Evolutionary conservation across 2,888 invertebrate genomes (phyloP), one percentile per base, ranked within the genome.

Genomic region (Petrolisthes manimaculis): DNA sequence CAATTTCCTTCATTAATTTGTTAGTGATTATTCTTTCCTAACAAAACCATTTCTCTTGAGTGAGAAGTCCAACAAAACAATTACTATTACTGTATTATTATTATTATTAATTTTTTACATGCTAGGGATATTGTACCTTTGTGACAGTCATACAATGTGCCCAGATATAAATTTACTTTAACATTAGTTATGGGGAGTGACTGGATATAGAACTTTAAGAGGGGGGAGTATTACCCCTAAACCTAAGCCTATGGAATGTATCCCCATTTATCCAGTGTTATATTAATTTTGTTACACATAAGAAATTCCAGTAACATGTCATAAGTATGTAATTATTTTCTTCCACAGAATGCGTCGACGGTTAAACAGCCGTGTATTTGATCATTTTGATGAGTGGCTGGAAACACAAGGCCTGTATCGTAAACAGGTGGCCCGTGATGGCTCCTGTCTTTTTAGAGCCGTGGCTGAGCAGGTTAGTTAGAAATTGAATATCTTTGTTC

Each of bases 351-450:
- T 89, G 90, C 83, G 90, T 51, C 79, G 86, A 53, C 86, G 86
- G n/a, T 75, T 84, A 51, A 81, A 80, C 82, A 90, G 84, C 67
- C 83, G 88, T n/a, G 81, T 83, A 67, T 86, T 83, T 86, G 92
- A 93, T 86, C 92, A 92, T 74, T 93, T 95, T 84, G 97, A 97
- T 93, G 95, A 95, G 92, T 97, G 96, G 95, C 93, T 97, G 92
- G 96, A 96, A 92, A 95, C 95, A 91, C 94, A 96, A 93, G 96
- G 96, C 74, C 95, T 96, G 92, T 97, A 96, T 93, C 95, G 97
- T 92, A 98, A 98, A 94, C 96, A 96, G 92, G 96, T 96, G 24
- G 97, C 97, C 85, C 95, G 96, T 92, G 98, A 98, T 94, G 96
- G 97, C 84, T 96, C 96, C 89, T 97, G 97, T 92, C 94, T 98